Conservation (phyloP, 2,888 invertebrate species). For the Epinotia brunnichana region DNA sequence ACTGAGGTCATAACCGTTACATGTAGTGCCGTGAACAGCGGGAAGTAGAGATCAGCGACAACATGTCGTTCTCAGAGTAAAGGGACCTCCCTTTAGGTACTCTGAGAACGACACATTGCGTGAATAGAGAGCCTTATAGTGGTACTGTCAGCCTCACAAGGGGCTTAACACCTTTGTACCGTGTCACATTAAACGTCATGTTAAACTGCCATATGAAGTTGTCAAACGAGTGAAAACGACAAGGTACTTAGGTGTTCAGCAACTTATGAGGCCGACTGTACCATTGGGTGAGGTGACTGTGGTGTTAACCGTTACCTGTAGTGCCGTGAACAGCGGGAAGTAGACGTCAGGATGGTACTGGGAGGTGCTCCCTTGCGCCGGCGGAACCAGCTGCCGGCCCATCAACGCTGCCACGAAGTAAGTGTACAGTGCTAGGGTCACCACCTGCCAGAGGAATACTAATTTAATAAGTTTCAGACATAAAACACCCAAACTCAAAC, state of each 20-base stretch:
- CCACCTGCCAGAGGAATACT: constrained; percentile 86
- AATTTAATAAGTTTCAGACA: neutral
- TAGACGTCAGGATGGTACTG: constrained; percentile 90
- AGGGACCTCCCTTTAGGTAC: too few species aligned
- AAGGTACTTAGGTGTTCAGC: too few species aligned
- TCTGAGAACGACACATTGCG: too few species aligned
- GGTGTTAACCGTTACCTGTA: constrained; percentile 87
- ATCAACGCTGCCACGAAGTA: constrained; percentile 95
- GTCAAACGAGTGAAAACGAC: too few species aligned
- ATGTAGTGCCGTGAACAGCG: neutral
- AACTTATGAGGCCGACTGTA: too few species aligned
- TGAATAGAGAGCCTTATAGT: neutral
- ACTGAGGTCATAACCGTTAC: neutral
- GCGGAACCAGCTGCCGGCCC: constrained; percentile 92
- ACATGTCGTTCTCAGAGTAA: too few species aligned
- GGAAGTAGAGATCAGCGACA: neutral
- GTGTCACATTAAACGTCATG: too few species aligned
- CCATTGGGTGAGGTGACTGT: neutral
- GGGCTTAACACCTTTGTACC: too few species aligned
- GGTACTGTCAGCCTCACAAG: too few species aligned
- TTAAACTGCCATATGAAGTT: too few species aligned
- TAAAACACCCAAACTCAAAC: too few species aligned
- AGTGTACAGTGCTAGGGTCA: constrained; percentile 94
- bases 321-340: constrained; percentile 94
- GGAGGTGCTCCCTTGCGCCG: constrained; percentile 77